Base-by-base conservation (phyloP, 2,113 vertebrate genomes). In the Sander vitreus region DNA sequence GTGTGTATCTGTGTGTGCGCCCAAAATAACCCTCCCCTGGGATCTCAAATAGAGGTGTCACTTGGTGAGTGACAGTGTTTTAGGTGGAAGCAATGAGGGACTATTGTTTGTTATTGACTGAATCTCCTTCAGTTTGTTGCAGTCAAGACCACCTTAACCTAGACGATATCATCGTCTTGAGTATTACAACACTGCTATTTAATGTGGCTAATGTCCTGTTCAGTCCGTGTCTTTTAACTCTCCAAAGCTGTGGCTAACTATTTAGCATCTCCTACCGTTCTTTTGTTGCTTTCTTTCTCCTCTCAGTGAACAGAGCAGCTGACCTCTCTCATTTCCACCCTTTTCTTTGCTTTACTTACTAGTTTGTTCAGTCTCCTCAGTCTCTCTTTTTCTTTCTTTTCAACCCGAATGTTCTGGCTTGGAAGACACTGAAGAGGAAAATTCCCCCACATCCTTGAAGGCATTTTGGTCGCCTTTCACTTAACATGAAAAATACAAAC, bases 401-500 rank as follows among this genome's bases (percentile, higher is more conserved):
- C 53, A 73, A 70, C 75, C 81, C 86, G 53, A 91, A 88, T 73
- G 69, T 86, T 87, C 63, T 80, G 85, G 84, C 63, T 92, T 71
- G 74, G 75, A 89, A 69, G 23, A 83, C 30, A n/a, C 67, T 30
- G 64, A 78, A 82, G 76, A 84, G 69, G 74, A 79, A 83, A 85
- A 73, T 81, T 85, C 66, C 88, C 80, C 80, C 77, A 76, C 87
- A 75, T 91, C 51, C 73, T 80, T 67, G 1, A 74, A 85, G 57
- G 68, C 86, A 64, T 82, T 89, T 82, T 16, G 58, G 76, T 84
- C 50, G 14, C 75, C 67, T 87, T 91, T 88, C 75, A 87, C 78
- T 84, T 67, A 39, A 85, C 83, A 81, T 83, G 59, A 91, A 88
- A 91, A 86, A 84, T 80, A 78, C 63, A 81, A 81, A 84, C 86